Evolutionary conservation across 2,113 vertebrate genomes (phyloP).

Genomic region (Ctenomys sociabilis): DNA sequence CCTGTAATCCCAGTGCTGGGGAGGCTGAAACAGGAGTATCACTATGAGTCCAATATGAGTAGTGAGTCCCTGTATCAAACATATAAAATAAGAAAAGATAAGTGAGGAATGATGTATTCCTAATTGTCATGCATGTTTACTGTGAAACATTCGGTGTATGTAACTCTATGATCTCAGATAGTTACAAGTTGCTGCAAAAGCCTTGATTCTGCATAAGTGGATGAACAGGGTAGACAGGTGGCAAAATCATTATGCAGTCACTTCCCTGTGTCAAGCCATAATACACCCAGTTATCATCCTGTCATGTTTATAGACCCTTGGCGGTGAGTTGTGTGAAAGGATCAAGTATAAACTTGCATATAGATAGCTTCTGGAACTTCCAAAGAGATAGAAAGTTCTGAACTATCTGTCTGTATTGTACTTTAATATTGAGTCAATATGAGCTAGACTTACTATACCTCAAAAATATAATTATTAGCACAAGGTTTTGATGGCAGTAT

Average conservation of each 20-base stretch:
- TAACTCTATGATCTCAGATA: background rate
- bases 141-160: background rate
- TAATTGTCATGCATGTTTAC: background rate
- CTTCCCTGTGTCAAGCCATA: background rate
- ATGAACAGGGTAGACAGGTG: background rate
- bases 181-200: background rate
- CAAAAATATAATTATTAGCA: too few relatives aligned
- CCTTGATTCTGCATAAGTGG: background rate
- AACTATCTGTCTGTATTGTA: background rate
- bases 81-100: background rate
- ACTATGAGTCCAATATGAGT: too few relatives aligned
- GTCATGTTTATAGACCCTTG: background rate
- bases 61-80: too few relatives aligned
- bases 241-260: background rate
- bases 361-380: background rate
- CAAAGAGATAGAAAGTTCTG: background rate
- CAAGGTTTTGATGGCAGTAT: background rate
- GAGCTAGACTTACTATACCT: background rate
- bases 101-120: background rate
- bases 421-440: background rate
- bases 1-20: too few relatives aligned
- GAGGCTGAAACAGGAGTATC: too few relatives aligned
- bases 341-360: background rate
- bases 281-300: background rate
- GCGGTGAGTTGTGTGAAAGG: background rate